Percentiles rank a stretch among this genome's conserved stretches.
Conservation (phyloP, 2,888 invertebrate genomes). For the Nephrotoma appendiculata region DNA sequence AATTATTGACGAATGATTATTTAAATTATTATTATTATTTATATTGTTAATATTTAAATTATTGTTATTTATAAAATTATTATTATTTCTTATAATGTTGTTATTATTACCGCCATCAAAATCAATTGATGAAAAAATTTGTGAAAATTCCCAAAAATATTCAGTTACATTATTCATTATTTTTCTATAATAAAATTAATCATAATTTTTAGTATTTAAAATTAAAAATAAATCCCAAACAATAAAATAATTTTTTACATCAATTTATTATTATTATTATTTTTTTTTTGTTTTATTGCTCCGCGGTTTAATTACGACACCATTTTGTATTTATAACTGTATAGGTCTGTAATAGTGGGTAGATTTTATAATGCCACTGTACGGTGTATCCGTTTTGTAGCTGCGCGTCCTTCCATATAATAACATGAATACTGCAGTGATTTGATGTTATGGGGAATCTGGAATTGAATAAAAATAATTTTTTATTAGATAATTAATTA, state of each 20-base stretch:
- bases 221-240: neutral
- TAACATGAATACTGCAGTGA: neutral
- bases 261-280: neutral
- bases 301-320: neutral
- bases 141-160: constrained; percentile 18
- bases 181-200: constrained; percentile 6
- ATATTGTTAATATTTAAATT: neutral
- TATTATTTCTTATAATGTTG: constrained; percentile 5
- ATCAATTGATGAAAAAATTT: constrained; percentile 6
- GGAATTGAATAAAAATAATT: neutral
- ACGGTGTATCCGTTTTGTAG: neutral
- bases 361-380: too few relatives aligned
- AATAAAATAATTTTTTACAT: neutral
- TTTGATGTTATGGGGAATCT: neutral
- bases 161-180: constrained; percentile 26
- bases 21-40: constrained; percentile 1
- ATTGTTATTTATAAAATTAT: neutral
- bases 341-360: neutral
- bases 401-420: neutral
- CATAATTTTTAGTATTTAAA: neutral
- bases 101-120: constrained; percentile 13
- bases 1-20: neutral
- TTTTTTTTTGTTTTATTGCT: neutral
- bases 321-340: neutral
- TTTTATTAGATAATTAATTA: neutral